Percentiles rank a stretch among this genome's conserved stretches.
These are phyloP conservation scores for Melinopterus prodromus DNA, from an alignment of 2,888 invertebrate genomes.

Conservation along the genomic window DNA sequence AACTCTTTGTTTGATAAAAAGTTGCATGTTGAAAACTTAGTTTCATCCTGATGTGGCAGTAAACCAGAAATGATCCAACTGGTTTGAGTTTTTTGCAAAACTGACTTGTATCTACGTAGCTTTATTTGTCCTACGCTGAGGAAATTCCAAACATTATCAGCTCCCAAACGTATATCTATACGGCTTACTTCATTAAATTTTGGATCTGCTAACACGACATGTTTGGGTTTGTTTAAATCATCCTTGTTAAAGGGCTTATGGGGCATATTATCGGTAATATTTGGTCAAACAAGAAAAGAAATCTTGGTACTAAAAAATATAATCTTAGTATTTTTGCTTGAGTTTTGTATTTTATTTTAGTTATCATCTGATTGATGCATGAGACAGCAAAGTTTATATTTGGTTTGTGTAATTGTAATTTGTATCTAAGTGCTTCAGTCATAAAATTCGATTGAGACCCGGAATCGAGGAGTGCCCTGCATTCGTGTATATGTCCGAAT, in stretches of 20 bases:
- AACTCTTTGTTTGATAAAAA: too few species aligned
- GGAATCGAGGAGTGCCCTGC: slow-evolving; percentile 41
- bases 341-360: slow-evolving; percentile 16
- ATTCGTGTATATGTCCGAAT: slow-evolving; percentile 29
- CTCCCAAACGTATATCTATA: slow-evolving; percentile 18
- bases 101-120: slow-evolving; percentile 5
- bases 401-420: slow-evolving; percentile 5
- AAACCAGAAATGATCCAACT: slow-evolving; percentile 27
- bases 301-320: background rate
- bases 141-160: slow-evolving; percentile 21
- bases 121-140: slow-evolving; percentile 17
- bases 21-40: slow-evolving; percentile 8
- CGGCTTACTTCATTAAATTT: slow-evolving; percentile 6
- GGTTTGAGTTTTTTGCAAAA: slow-evolving; percentile 17
- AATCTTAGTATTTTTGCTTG: background rate
- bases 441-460: slow-evolving; percentile 42
- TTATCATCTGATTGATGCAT: slow-evolving; percentile 16
- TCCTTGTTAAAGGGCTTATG: background rate
- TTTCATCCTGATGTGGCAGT: background rate
- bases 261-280: slow-evolving; percentile 11
- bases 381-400: slow-evolving; percentile 10
- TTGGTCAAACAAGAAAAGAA: slow-evolving; percentile 6
- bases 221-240: slow-evolving; percentile 5
- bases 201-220: slow-evolving; percentile 22
- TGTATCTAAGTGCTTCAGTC: slow-evolving; percentile 19